Base-by-base conservation (phyloP, 2,888 invertebrate species). In the Caenorhabditis panamensis region DNA sequence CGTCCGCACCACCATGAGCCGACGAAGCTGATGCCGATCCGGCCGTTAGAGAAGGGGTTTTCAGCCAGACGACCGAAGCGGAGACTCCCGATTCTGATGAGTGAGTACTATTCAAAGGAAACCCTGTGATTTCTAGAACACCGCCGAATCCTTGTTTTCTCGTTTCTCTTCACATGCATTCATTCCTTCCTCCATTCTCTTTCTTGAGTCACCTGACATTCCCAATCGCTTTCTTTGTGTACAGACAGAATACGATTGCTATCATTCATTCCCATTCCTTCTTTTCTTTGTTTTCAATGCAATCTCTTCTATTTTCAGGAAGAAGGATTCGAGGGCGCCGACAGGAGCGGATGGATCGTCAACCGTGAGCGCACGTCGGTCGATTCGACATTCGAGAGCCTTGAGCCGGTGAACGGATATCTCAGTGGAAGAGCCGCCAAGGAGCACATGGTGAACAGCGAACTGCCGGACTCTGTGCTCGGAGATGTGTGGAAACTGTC, bases 361-460 rank as follows among this genome's bases (percentile, higher is more conserved):
- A n/a, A n/a, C n/a, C n/a, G n/a, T n/a, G n/a, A n/a, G n/a, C n/a
- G n/a, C n/a, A n/a, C n/a, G n/a, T n/a, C n/a, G n/a, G n/a, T n/a
- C n/a, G n/a, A n/a, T n/a, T n/a, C n/a, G n/a, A n/a, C n/a, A n/a
- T n/a, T n/a, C n/a, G n/a, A n/a, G n/a, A n/a, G n/a, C n/a, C n/a
- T n/a, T n/a, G n/a, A n/a, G n/a, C n/a, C n/a, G n/a, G n/a, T n/a
- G n/a, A n/a, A n/a, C n/a, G n/a, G n/a, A n/a, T n/a, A n/a, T n/a
- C n/a, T n/a, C n/a, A n/a, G n/a, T n/a, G n/a, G n/a, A n/a, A n/a
- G n/a, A n/a, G n/a, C n/a, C n/a, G n/a, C n/a, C n/a, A n/a, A n/a
- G n/a, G n/a, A n/a, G 63, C 97, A 97, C 93, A 96, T 99, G 95
- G 94, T 96, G 81, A 97, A 97, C 92, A 97, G 97, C 28, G 98